Conservation (phyloP, 2,113 vertebrate species). For the Ciconia boyciana region DNA sequence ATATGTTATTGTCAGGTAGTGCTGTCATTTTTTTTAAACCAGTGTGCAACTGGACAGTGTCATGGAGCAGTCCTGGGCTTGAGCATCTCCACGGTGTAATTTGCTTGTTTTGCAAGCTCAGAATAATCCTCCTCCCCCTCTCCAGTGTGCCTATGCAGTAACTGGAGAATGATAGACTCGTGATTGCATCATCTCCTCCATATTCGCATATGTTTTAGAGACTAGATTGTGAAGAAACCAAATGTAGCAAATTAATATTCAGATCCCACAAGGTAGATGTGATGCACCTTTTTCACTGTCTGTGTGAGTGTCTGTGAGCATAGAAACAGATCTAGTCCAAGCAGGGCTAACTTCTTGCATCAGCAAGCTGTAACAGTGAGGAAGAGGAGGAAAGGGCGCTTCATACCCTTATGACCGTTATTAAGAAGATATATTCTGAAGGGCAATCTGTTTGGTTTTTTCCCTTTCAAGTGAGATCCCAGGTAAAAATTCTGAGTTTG, state of each 20-base stretch:
- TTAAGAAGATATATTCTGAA: not conserved
- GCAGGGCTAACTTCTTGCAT: not conserved
- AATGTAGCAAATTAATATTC: not conserved
- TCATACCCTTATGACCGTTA: not conserved
- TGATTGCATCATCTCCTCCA: not conserved
- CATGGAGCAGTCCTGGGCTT: not conserved
- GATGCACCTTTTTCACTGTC: not conserved
- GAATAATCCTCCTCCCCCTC: not conserved
- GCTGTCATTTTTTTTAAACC: not conserved
- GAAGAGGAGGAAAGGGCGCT: not conserved
- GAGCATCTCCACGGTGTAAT: not conserved
- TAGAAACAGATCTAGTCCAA: not conserved
- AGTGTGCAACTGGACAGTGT: not conserved
- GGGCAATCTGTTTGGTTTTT: not conserved
- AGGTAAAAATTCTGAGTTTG: not conserved
- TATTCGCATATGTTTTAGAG: not conserved
- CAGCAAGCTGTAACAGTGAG: not conserved
- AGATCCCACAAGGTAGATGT: not conserved
- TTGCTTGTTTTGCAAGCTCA: not conserved
- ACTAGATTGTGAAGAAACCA: not conserved
- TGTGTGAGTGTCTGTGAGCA: not conserved
- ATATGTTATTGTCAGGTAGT: not conserved
- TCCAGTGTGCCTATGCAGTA: fast-evolving
- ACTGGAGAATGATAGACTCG: not conserved
- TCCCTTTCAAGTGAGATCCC: not conserved